Conservation (phyloP, 1,140 invertebrate genomes). For the Drosophila parabipectinata region DNA sequence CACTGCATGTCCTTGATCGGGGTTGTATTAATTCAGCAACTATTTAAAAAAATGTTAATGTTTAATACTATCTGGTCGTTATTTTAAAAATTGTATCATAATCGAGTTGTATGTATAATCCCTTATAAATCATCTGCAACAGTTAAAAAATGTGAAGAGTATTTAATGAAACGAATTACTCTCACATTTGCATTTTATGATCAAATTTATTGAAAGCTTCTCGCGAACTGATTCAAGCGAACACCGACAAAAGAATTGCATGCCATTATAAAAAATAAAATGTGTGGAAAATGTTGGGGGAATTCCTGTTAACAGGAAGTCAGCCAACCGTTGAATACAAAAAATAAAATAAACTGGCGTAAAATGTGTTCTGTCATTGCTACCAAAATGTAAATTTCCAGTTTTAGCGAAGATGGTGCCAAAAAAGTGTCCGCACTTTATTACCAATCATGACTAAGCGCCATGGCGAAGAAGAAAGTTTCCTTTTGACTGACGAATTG, state of each 20-base stretch:
- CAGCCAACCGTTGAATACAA: constrained; percentile 12
- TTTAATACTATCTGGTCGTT: not conserved
- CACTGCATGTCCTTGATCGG: constrained; percentile 13
- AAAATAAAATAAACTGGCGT: constrained; percentile 10
- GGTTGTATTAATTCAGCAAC: constrained; percentile 27
- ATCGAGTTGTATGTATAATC: not conserved
- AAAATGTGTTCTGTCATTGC: constrained; percentile 57
- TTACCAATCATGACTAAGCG: constrained; percentile 62
- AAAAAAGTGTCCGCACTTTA: constrained; percentile 49
- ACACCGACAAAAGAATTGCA: constrained; percentile 28
- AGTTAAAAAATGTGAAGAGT: not conserved
- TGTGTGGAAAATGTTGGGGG: constrained; percentile 47
- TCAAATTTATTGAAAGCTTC: constrained; percentile 16
- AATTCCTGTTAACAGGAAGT: not conserved
- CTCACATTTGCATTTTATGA: constrained; percentile 10
- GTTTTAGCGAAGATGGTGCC: constrained; percentile 28
- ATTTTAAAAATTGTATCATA: not conserved
- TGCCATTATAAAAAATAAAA: constrained; percentile 21
- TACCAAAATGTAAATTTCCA: constrained; percentile 44
- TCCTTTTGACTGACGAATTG: constrained; percentile 53
- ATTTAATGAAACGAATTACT: constrained; percentile 16
- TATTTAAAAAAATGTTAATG: constrained; percentile 6
- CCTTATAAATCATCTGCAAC: not conserved
- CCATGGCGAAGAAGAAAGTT: constrained; percentile 37
- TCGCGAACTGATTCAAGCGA: constrained; percentile 14